These are phyloP conservation scores for Harlomillsia oculata DNA, from an alignment of 1,140 invertebrate species.

Conservation along the genomic window DNA sequence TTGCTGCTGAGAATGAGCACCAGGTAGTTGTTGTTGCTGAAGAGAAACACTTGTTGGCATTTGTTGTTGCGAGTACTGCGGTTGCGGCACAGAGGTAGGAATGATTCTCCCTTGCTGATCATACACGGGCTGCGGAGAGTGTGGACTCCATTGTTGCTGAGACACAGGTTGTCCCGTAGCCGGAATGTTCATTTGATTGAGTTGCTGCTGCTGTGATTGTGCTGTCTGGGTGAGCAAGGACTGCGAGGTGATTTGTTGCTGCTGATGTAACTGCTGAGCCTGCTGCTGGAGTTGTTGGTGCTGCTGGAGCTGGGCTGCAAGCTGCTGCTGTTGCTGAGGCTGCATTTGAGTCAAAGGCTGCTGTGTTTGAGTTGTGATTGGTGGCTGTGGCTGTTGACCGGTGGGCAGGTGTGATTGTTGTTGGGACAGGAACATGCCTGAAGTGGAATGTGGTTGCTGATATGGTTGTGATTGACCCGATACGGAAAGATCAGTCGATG, in stretches of 20 bases:
- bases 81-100: constrained; percentile 5
- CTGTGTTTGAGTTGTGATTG: constrained; percentile 9
- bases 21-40: constrained; percentile 14
- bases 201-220: constrained; percentile 27
- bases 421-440: too few relatives aligned
- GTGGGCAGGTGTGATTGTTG: not conserved
- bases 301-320: constrained; percentile 17
- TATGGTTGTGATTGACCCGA: constrained; percentile 27
- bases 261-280: constrained; percentile 10
- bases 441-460: constrained; percentile 13
- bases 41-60: not conserved
- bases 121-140: constrained; percentile 12
- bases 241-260: constrained; percentile 13
- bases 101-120: constrained; percentile 3
- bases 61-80: constrained; percentile 25
- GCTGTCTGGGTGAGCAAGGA: not conserved
- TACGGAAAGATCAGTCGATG: constrained; percentile 11
- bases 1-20: constrained; percentile 22
- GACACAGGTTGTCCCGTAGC: constrained; percentile 16
- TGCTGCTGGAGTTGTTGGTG: constrained; percentile 26
- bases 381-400: not conserved
- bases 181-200: constrained; percentile 4
- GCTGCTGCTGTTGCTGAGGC: constrained; percentile 27
- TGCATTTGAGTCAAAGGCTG: constrained; percentile 16
- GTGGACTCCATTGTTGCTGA: constrained; percentile 15